A percentile compares a stretch with the other conserved stretches of the same genome.
These are phyloP conservation scores for Catocala nupta DNA, from an alignment of 2,888 invertebrate genomes.

Conservation along the genomic window DNA sequence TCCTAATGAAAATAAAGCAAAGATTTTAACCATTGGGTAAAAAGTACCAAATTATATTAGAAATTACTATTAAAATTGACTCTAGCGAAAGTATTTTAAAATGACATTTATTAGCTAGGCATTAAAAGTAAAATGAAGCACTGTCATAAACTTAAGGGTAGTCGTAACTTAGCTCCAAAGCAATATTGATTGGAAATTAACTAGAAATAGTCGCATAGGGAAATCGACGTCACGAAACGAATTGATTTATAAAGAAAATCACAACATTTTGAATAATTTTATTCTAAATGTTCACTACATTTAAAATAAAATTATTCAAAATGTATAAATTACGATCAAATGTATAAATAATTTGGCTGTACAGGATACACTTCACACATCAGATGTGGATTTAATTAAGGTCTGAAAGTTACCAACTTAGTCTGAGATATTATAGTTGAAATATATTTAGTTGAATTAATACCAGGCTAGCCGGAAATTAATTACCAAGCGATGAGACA, in stretches of 20 bases:
- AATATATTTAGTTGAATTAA: too few species aligned
- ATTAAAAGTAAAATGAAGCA: slow-evolving; percentile 1
- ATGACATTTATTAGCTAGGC: slow-evolving; percentile 4
- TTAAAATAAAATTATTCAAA: neutral
- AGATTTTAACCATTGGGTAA: neutral
- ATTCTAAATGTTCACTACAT: too few species aligned
- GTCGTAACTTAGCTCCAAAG: neutral
- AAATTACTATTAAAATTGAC: neutral
- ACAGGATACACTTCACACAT: neutral
- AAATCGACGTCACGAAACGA: too few species aligned
- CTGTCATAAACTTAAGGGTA: neutral
- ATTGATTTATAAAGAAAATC: too few species aligned
- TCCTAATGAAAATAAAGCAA: slow-evolving; percentile 1
- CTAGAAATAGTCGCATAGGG: neutral
- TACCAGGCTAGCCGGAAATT: too few species aligned
- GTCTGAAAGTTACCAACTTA: slow-evolving; percentile 1
- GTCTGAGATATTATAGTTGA: neutral
- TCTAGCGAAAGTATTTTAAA: slow-evolving; percentile 22
- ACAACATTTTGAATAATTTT: too few species aligned
- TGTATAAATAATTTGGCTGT: neutral
- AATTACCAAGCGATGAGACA: too few species aligned
- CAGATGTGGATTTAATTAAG: slow-evolving; percentile 12
- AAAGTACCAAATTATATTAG: slow-evolving; percentile 6
- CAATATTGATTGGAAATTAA: neutral
- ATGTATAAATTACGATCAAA: neutral